Evolutionary conservation across 2,113 vertebrate genomes (phyloP).

Genomic region (Carettochelys insculpta): DNA sequence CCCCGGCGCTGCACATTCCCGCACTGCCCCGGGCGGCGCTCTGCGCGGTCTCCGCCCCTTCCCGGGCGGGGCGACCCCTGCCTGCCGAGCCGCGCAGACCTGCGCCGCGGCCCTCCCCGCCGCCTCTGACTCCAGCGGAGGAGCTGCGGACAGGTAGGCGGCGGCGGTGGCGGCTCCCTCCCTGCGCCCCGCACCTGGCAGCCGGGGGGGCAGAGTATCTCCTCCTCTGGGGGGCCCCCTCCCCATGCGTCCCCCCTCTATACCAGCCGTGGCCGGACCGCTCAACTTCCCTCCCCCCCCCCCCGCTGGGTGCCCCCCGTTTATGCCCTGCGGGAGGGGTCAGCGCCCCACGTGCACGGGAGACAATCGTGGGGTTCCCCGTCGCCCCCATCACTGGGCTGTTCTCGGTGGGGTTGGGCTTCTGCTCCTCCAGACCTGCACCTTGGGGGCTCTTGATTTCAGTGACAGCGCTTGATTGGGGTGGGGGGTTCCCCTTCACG

Average conservation of each 20-base stretch:
- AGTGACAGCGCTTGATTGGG: background rate
- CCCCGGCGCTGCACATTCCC: constrained; percentile 33
- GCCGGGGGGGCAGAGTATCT: background rate
- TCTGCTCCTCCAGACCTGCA: background rate
- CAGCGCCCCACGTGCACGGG: background rate
- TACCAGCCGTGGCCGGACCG: too few species aligned
- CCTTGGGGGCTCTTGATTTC: background rate
- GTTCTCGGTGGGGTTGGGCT: too few species aligned
- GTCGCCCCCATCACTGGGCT: background rate
- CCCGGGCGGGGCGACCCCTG: background rate
- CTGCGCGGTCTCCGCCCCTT: constrained; percentile 5
- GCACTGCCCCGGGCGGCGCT: constrained; percentile 15
- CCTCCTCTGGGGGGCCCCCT: background rate
- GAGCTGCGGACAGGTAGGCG: background rate
- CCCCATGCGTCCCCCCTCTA: background rate
- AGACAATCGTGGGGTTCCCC: too few species aligned
- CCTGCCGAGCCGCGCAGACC: background rate
- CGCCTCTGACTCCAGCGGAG: background rate
- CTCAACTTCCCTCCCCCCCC: background rate
- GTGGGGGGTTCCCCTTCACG: too few species aligned
- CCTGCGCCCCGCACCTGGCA: rapidly evolving
- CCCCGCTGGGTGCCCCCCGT: background rate
- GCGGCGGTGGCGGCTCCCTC: too few species aligned
- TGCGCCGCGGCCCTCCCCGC: background rate
- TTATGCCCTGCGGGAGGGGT: too few species aligned